Evolutionary conservation across 2,888 invertebrate genomes (phyloP), one percentile per base, ranked within the genome.

Genomic region (Mythimna ferrago): DNA sequence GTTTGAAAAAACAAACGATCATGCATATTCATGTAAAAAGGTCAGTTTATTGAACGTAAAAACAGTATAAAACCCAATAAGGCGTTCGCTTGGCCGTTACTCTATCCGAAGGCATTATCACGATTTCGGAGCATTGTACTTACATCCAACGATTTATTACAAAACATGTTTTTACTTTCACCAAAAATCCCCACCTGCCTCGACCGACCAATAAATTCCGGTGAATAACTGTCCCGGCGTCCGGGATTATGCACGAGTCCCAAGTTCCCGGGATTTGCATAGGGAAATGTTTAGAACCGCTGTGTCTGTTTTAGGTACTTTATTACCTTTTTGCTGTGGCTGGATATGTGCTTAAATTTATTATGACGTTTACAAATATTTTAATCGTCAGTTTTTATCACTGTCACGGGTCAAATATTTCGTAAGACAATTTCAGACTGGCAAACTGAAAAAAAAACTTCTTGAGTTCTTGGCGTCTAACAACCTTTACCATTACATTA

Each of bases 21-120:
- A 77, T 77, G 74, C 84, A 80, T 83, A 85, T 82, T 83, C 83
- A 85, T 85, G 64, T 44, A 44, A 62, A 84, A 75, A 70, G 79
- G 80, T 82, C 73, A 71, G 83, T 79, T 79, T 85, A 85, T 75
- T 73, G 85, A 70, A 76, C 76, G 63, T 85, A 73, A 80, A 76
- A 85, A 69, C 72, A 60, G 66, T 69, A 86, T 77, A 80, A 85
- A 83, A 74, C 63, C 64, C 76, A 81, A 83, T 85, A 80, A 80
- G 82, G 76, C 76, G 73, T 78, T 67, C 61, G 54, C 51, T 57
- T 62, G 65, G 35, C 72, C 68, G 56, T 74, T 76, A 71, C 48
- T 66, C 66, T 68, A 64, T 69, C 66, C 54, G 54, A 54, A 61
- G 53, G 66, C 70, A 82, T 82, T 78, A 78, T 63, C 71, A 66